Percentiles rank a stretch among this genome's conserved stretches.
phyloP scores from a whole-genome alignment of 35 echinoderm and acorn worm genomes.

The Holothuria glaberrima region DNA sequence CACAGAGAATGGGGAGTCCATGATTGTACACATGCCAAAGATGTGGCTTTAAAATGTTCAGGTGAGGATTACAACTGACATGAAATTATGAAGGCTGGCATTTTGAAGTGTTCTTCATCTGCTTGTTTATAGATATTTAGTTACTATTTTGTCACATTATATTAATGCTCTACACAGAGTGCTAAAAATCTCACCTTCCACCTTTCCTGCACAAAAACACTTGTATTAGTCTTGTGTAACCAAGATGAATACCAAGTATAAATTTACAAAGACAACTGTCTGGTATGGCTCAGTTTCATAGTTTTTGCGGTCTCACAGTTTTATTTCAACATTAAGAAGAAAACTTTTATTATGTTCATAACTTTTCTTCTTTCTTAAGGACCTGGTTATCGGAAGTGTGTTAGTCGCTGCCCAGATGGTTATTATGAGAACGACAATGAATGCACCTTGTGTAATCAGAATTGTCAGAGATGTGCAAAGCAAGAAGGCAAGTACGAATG shows the following conservation, averaged over 20 bases:
- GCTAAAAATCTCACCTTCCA: background rate
- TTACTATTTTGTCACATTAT: background rate
- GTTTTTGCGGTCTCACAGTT: background rate
- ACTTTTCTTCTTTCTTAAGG: slow-evolving; percentile 39
- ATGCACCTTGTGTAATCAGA: slow-evolving; percentile 57
- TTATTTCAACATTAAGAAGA: background rate
- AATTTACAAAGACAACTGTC: too few relatives aligned
- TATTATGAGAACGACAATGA: slow-evolving; percentile 53
- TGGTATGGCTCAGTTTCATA: background rate
- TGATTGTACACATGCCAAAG: slow-evolving; percentile 78
- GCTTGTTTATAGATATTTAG: background rate
- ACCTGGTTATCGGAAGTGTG: slow-evolving; percentile 80
- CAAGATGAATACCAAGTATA: too few relatives aligned
- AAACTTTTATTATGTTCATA: background rate
- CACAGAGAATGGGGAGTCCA: slow-evolving; percentile 63
- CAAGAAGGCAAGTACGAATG: slow-evolving; percentile 47
- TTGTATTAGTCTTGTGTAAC: too few relatives aligned
- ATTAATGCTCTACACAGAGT: background rate
- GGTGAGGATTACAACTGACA: slow-evolving; percentile 25
- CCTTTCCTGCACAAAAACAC: too few relatives aligned
- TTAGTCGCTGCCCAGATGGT: slow-evolving; percentile 64
- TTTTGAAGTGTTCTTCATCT: background rate
- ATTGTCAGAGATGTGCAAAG: slow-evolving; percentile 65
- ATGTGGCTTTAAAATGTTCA: slow-evolving; percentile 79
- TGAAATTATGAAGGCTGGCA: background rate